Conservation (phyloP, 2,113 vertebrate species). For the Nettapus auritus region DNA sequence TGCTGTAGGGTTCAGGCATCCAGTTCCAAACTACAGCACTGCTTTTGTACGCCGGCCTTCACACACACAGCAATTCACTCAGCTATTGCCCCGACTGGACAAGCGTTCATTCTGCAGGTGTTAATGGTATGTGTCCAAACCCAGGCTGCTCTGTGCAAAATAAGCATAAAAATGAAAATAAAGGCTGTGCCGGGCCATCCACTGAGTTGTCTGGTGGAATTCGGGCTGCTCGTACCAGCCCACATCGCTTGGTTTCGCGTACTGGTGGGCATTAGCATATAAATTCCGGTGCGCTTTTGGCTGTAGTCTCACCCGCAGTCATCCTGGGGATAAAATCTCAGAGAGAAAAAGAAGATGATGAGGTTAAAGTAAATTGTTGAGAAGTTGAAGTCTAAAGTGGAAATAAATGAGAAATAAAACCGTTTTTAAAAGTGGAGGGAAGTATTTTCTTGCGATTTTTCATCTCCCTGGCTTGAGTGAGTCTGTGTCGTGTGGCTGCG, state of each 20-base stretch:
- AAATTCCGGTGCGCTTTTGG: not conserved
- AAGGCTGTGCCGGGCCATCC: not conserved
- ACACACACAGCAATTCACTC: not conserved
- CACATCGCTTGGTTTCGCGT: not conserved
- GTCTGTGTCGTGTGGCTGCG: not conserved
- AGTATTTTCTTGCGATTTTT: constrained; percentile 69
- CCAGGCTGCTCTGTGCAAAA: not conserved
- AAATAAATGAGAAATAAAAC: constrained; percentile 67
- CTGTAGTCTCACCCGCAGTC: not conserved
- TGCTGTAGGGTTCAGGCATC: not conserved
- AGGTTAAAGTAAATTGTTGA: constrained; percentile 48
- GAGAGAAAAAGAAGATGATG: constrained; percentile 12
- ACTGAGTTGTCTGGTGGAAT: not conserved
- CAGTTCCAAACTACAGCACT: not conserved
- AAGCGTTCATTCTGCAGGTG: not conserved
- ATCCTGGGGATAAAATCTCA: not conserved
- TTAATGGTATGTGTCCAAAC: not conserved
- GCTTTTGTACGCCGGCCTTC: not conserved
- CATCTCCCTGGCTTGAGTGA: constrained; percentile 62
- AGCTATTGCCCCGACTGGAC: not conserved
- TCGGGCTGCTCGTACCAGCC: not conserved
- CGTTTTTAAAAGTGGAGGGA: constrained; percentile 50
- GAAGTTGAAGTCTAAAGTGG: constrained; percentile 43
- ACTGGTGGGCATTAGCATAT: not conserved
- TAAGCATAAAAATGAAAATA: not conserved